Base-by-base conservation (phyloP, 30 jellyfish, hydroid and myxozoan genomes). In the Sanderia malayensis region DNA sequence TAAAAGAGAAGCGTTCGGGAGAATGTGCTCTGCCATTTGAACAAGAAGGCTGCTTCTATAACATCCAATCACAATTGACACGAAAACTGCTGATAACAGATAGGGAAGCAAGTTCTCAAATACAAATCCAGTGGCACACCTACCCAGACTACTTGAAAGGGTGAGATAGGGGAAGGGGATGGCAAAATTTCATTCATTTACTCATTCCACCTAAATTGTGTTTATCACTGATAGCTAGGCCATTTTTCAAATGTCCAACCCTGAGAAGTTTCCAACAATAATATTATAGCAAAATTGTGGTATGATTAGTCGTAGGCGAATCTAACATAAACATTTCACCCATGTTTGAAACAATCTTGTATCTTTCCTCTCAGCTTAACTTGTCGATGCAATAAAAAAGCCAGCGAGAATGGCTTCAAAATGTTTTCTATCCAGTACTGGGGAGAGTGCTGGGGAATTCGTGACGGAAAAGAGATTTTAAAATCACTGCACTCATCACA, bases 371-470 rank as follows among this genome's bases (percentile, higher is more conserved):
- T 6, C 52, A 66, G 78, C 32, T 66, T 66, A 61, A 61, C 31
- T 17, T 66, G 78, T 20, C 78, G 78, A 19, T 66, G 78, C 61
- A 9, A 15, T 1, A 24, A 66, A n/a, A 61, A 61, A 7, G 78
- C 78, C 23, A 11, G 6, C 17, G 59, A 31, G 19, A 24, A 20
- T 11, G 62, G 61, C 15, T 66, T 13, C 61, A 20, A 15, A 8
- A 11, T 33, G 44, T 66, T 66, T 33, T 61, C 62, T 2, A 37
- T 66, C 24, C 41, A 66, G 37, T 66, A 28, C n/a, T 66, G 78
- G 78, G 78, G 78, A 1, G 78, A 66, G 34, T 66, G 78, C 44
- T 66, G 78, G 78, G 78, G 62, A n/a, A 66, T 2, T 6, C 41
- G 6, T 0, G 8, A 1, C 26, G 78, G 22, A n/a, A 10, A 41